Evolutionary conservation across 1,140 invertebrate species (phyloP).

Genomic region (Hyles euphorbiae): DNA sequence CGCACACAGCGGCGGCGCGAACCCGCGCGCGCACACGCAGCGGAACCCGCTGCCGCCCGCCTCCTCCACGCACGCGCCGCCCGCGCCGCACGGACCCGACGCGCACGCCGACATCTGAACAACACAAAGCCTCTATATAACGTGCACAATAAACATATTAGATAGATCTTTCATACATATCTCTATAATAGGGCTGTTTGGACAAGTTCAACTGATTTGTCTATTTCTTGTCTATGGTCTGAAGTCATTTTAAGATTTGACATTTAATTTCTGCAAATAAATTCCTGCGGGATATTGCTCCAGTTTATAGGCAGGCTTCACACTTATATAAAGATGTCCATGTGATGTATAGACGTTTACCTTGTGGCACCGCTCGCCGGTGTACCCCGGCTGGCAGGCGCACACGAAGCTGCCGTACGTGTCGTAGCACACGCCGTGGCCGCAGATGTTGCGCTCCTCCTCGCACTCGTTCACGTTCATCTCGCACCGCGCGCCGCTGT

Average conservation of each 20-base stretch:
- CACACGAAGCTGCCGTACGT: slow-evolving; percentile 89
- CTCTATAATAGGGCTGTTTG: too few species aligned
- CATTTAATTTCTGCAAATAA: too few species aligned
- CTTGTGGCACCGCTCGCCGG: slow-evolving; percentile 85
- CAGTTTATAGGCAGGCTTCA: too few species aligned
- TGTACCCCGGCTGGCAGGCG: slow-evolving; percentile 88
- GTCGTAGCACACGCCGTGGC: slow-evolving; percentile 87
- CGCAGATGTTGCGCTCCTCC: slow-evolving; percentile 80
- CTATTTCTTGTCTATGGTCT: too few species aligned
- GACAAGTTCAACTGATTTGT: too few species aligned
- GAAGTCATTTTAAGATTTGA: too few species aligned
- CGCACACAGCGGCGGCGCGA: slow-evolving; percentile 85
- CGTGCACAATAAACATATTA: too few species aligned
- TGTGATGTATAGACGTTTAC: slow-evolving; percentile 47
- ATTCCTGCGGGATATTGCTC: too few species aligned
- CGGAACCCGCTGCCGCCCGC: slow-evolving; percentile 81
- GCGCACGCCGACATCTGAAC: slow-evolving; percentile 54
- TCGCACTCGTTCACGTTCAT: slow-evolving; percentile 91
- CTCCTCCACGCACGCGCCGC: slow-evolving; percentile 87
- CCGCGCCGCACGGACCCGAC: slow-evolving; percentile 79
- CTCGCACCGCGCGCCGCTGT: slow-evolving; percentile 87
- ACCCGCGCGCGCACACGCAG: slow-evolving; percentile 86
- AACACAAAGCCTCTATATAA: slow-evolving; percentile 13
- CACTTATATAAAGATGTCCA: too few species aligned
- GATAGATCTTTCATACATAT: too few species aligned